Base-by-base conservation (phyloP, 2,888 invertebrate genomes). In the Chrysodeixis includens region DNA sequence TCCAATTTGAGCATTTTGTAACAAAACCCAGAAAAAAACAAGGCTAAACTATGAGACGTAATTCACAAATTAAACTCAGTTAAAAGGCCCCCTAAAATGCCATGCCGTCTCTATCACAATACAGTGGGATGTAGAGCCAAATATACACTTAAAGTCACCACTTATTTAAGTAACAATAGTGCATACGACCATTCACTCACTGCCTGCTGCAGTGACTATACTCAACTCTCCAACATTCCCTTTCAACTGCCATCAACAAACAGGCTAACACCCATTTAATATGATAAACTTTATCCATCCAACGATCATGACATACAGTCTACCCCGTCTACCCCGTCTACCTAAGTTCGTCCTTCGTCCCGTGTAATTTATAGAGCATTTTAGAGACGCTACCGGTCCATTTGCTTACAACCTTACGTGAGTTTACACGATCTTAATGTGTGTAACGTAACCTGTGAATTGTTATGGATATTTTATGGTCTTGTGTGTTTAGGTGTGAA, bases 331-430 rank as follows among this genome's bases (percentile, higher is more conserved):
- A n/a, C n/a, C n/a, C n/a, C n/a, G n/a, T n/a, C n/a, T n/a, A 35
- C 69, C 65, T 61, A 71, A 71, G 66, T 74, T 71, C 26, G 8
- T 60, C 66, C 58, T 66, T 56, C 30, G 51, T 26, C 51, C 61
- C 30, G 26, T 30, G 51, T 57, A 65, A 76, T 78, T 78, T 79
- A 78, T 78, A 57, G 69, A 49, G 16, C n/a, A 40, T 61, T 71
- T 51, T 65, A 63, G 58, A 62, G 64, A 64, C 59, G 61, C 32
- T 59, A 61, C 44, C 66, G 74, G 61, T 52, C 79, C 66, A 76
- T 79, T 79, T 76, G 53, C 58, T 64, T 66, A 66, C 67, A 46
- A 35, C 53, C 66, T 69, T 66, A 53, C 66, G 55, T 55, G 69
- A 53, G 73, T 65, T 71, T 46, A 56, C 76, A 60, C 49, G 30